These are phyloP conservation scores for Malachius bipustulatus DNA, from an alignment of 2,888 invertebrate species.

Conservation along the genomic window DNA sequence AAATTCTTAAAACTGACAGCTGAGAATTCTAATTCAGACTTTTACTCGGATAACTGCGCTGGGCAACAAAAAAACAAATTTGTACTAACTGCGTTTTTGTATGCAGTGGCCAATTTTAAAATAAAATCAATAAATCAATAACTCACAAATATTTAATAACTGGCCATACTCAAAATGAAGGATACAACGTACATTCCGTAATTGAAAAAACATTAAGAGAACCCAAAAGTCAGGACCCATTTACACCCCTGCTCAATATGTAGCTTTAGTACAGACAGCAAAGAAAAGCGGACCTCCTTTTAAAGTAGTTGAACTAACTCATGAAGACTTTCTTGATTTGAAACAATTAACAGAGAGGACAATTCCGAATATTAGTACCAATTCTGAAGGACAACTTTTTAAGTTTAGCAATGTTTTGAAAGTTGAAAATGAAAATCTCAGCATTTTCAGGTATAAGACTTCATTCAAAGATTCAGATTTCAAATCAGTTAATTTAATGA, in stretches of 20 bases:
- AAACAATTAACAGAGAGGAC: too few species aligned
- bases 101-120: constrained; percentile 8
- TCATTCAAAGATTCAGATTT: too few species aligned
- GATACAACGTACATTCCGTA: constrained; percentile 7
- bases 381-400: too few species aligned
- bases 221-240: constrained; percentile 4
- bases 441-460: too few species aligned
- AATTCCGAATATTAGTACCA: too few species aligned
- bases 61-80: constrained; percentile 13
- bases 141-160: constrained; percentile 9
- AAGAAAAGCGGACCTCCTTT: constrained; percentile 7
- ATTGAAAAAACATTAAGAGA: constrained; percentile 6
- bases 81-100: constrained; percentile 8
- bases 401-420: too few species aligned
- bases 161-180: constrained; percentile 10
- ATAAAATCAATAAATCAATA: constrained; percentile 7
- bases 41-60: constrained; percentile 12
- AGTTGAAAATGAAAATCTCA: too few species aligned
- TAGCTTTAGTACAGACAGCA: not conserved
- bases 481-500: too few species aligned
- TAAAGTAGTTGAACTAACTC: too few species aligned
- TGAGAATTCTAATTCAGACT: too few species aligned
- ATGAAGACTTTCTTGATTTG: too few species aligned
- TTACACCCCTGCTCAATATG: constrained; percentile 2
- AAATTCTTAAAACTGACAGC: too few species aligned